These are phyloP conservation scores for Heliconius himera DNA, from an alignment of 1,140 invertebrate genomes.

Conservation along the genomic window DNA sequence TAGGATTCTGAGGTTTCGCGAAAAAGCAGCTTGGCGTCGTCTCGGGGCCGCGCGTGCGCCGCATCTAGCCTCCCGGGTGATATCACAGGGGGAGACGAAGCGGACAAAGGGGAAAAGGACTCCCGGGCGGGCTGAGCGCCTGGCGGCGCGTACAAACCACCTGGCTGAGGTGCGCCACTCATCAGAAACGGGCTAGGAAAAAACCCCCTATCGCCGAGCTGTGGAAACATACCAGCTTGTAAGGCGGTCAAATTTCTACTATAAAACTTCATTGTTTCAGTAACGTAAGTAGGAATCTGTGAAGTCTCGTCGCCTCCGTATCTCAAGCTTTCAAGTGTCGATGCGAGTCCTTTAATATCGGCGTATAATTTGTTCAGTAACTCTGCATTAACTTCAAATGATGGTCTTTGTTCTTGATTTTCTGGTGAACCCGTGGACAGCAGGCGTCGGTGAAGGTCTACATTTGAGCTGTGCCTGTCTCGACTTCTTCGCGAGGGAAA, in stretches of 20 bases:
- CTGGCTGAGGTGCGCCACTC: conserved; percentile 63
- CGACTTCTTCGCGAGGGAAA: conserved; percentile 96
- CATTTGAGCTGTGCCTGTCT: conserved; percentile 95
- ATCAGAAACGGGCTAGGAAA: conserved; percentile 74
- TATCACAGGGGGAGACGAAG: conserved; percentile 78
- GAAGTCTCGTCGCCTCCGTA: conserved; percentile 73
- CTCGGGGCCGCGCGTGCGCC: conserved; percentile 66
- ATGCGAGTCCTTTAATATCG: conserved; percentile 83
- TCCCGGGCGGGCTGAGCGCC: conserved; percentile 72
- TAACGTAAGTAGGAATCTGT: conserved; percentile 73
- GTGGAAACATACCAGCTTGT: conserved; percentile 69
- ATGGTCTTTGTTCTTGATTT: conserved; percentile 82
- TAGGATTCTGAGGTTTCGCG: conserved; percentile 77
- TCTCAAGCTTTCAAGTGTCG: conserved; percentile 75
- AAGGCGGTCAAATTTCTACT: conserved; percentile 71
- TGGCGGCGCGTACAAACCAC: conserved; percentile 65
- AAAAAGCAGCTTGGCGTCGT: conserved; percentile 80
- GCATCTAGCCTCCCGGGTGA: conserved; percentile 74
- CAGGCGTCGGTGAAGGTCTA: conserved; percentile 93
- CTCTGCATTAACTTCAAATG: conserved; percentile 88
- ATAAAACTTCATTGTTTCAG: conserved; percentile 80
- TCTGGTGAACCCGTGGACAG: conserved; percentile 87
- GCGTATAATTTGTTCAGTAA: conserved; percentile 92
- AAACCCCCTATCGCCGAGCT: conserved; percentile 69
- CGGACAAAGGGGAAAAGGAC: conserved; percentile 76